Conservation (phyloP, 1,140 invertebrate genomes). For the Drosophila ironensis region DNA sequence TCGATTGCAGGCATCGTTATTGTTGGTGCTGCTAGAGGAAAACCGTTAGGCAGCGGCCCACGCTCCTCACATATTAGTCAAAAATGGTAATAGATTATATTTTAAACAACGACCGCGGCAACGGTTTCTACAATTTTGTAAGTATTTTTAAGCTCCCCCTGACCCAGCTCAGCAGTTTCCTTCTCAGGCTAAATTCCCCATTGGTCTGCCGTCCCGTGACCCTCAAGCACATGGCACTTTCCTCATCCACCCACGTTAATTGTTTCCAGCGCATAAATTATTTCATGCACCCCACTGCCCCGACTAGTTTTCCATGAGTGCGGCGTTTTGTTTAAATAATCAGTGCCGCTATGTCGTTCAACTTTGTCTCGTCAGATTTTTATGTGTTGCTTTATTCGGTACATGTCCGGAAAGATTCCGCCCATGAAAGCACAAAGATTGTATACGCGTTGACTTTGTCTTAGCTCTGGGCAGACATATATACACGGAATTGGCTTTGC, state of each 20-base stretch:
- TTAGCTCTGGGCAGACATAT: background rate
- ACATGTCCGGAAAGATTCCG: conserved; percentile 54
- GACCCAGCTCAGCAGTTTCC: background rate
- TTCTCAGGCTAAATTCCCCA: conserved; percentile 25
- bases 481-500: too few species aligned
- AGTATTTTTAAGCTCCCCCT: too few species aligned
- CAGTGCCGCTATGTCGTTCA: conserved; percentile 61
- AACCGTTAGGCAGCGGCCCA: conserved; percentile 47
- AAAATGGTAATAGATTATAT: conserved; percentile 76
- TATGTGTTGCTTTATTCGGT: conserved; percentile 27
- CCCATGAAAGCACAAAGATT: conserved; percentile 25
- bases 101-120: conserved; percentile 43
- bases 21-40: conserved; percentile 16
- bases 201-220: conserved; percentile 68
- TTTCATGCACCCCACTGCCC: conserved; percentile 33
- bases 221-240: conserved; percentile 53
- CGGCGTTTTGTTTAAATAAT: conserved; percentile 56
- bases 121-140: conserved; percentile 42
- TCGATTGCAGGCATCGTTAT: conserved; percentile 56
- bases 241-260: conserved; percentile 49
- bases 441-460: conserved; percentile 50
- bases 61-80: conserved; percentile 64
- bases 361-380: conserved; percentile 33
- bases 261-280: conserved; percentile 47
- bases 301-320: conserved; percentile 38